These are phyloP conservation scores for Macroglossus sobrinus DNA, from an alignment of 2,113 vertebrate genomes.

Conservation along the genomic window DNA sequence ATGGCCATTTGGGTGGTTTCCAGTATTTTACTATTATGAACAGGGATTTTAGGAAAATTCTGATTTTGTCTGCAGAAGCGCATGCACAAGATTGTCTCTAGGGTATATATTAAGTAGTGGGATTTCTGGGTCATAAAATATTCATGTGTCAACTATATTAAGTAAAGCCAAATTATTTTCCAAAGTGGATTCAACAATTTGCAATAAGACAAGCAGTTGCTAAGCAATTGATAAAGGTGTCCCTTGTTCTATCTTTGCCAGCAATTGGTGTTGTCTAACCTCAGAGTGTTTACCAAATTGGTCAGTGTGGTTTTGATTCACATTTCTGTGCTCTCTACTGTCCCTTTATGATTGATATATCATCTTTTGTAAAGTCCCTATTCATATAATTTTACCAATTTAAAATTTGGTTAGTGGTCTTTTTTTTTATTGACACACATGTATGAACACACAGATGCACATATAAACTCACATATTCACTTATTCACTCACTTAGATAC, in stretches of 20 bases:
- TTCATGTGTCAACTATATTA: not conserved
- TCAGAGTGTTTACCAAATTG: not conserved
- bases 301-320: not conserved
- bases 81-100: not conserved
- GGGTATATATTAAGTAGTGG: not conserved
- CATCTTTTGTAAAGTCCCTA: not conserved
- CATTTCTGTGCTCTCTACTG: not conserved
- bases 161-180: not conserved
- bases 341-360: not conserved
- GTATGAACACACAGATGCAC: not conserved
- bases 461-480: not conserved
- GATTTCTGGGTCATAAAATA: not conserved
- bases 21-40: not conserved
- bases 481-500: not conserved
- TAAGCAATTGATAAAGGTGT: not conserved
- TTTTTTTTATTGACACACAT: not conserved
- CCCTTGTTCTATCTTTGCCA: not conserved
- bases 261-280: not conserved
- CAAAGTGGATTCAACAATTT: not conserved
- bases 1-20: not conserved
- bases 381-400: not conserved
- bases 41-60: not conserved
- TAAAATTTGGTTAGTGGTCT: not conserved
- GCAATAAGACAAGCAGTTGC: not conserved
- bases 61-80: not conserved